phyloP scores from a whole-genome alignment of 1,140 invertebrate genomes.

The Macrobrachium nipponense region DNA sequence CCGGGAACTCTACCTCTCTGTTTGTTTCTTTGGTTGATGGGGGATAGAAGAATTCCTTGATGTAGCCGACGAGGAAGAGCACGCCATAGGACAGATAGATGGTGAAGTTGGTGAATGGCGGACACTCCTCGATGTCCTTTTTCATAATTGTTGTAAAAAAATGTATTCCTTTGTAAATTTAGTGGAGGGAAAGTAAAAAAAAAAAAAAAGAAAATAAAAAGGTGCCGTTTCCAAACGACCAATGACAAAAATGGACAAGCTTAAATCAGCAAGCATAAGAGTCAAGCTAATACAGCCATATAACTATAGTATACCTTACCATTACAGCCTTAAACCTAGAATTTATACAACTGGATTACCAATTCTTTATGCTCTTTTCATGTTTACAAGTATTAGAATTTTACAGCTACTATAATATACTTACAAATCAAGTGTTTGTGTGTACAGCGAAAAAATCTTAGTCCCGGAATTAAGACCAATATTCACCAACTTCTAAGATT shows the following conservation, averaged over 20 bases:
- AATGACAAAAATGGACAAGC: constrained; percentile 47
- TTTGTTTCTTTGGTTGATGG: constrained; percentile 75
- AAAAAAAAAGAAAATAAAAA: constrained; percentile 22
- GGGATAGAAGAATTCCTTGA: constrained; percentile 82
- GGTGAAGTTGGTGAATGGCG: constrained; percentile 82
- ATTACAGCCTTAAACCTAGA: too few relatives aligned
- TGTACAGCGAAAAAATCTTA: too few relatives aligned
- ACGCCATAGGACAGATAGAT: constrained; percentile 92
- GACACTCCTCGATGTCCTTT: constrained; percentile 79
- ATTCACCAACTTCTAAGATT: too few relatives aligned
- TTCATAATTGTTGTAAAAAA: constrained; percentile 36
- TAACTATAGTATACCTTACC: background rate
- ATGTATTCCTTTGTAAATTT: constrained; percentile 14
- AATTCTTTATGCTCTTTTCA: too few relatives aligned
- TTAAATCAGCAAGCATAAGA: too few relatives aligned
- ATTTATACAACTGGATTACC: too few relatives aligned
- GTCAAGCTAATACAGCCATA: background rate
- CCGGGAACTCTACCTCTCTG: constrained; percentile 74
- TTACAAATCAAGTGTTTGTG: too few relatives aligned
- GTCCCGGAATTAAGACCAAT: too few relatives aligned
- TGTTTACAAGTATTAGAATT: too few relatives aligned
- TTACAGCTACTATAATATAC: too few relatives aligned
- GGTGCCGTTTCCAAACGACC: constrained; percentile 17
- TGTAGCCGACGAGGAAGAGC: constrained; percentile 86
- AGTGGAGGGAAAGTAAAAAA: background rate